Conservation (phyloP, 2,888 invertebrate species). For the Lysandra bellargus region DNA sequence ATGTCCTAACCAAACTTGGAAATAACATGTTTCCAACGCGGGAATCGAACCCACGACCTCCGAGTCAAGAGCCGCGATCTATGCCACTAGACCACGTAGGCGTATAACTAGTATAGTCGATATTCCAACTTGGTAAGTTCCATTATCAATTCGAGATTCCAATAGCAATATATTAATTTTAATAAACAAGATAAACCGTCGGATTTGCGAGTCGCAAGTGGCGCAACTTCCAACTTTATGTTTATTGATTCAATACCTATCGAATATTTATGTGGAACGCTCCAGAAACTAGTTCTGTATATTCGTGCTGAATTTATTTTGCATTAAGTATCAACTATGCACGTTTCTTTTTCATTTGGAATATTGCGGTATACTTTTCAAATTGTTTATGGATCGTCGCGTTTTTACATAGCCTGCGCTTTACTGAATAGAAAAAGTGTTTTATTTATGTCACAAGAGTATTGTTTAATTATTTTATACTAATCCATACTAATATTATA, state of each 20-base stretch:
- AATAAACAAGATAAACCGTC: constrained; percentile 24
- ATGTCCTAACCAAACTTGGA: too few relatives aligned
- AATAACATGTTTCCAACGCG: too few relatives aligned
- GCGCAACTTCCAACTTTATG: constrained; percentile 38
- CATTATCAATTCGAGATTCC: not conserved
- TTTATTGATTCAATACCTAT: constrained; percentile 43
- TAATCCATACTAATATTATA: too few relatives aligned
- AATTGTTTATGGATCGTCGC: not conserved
- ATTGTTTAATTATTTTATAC: too few relatives aligned
- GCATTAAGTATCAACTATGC: constrained; percentile 15
- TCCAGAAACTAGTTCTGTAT: constrained; percentile 39
- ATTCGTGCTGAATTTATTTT: constrained; percentile 34
- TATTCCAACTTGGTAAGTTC: too few relatives aligned
- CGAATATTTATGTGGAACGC: constrained; percentile 43
- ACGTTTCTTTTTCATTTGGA: not conserved
- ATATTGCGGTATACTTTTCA: constrained; percentile 11
- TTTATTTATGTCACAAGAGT: too few relatives aligned
- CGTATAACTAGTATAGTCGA: too few relatives aligned
- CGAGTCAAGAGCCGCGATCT: too few relatives aligned
- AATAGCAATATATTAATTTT: constrained; percentile 27
- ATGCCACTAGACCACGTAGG: too few relatives aligned
- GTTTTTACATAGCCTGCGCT: not conserved
- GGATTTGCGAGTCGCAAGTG: constrained; percentile 29
- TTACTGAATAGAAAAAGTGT: too few relatives aligned
- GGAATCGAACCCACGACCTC: too few relatives aligned